A percentile compares a stretch with the other conserved stretches of the same genome.
Conservation (phyloP, 2,113 vertebrate genomes). For the Maccullochella peelii region DNA sequence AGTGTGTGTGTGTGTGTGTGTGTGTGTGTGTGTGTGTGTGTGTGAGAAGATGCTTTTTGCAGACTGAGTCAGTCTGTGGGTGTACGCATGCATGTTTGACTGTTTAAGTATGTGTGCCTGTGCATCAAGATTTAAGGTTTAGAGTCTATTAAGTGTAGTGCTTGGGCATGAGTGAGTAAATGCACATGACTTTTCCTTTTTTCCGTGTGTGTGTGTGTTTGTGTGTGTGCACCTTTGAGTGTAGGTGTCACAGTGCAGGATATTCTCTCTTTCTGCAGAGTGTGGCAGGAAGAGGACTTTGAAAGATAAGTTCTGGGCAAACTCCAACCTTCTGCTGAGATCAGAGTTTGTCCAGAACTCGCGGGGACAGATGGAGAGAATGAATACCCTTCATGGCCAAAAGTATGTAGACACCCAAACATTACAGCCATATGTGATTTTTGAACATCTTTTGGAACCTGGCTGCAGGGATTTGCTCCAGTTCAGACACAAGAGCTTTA, state of each 20-base stretch:
- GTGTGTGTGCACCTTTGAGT: neutral
- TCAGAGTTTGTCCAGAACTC: constrained; percentile 20
- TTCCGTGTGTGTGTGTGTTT: neutral
- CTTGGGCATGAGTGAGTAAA: constrained; percentile 10
- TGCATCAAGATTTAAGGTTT: constrained; percentile 18
- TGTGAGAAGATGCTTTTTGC: neutral
- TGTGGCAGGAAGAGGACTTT: constrained; percentile 41
- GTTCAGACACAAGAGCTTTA: neutral
- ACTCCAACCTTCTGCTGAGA: constrained; percentile 39
- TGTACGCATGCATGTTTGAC: constrained; percentile 1
- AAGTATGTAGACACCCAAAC: neutral
- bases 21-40: neutral
- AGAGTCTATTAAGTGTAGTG: neutral
- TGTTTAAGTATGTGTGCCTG: constrained; percentile 5
- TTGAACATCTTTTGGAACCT: neutral
- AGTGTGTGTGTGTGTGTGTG: neutral
- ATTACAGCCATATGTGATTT: neutral
- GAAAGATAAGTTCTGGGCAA: constrained; percentile 33
- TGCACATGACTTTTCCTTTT: neutral
- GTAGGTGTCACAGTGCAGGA: constrained; percentile 13
- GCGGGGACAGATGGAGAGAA: neutral
- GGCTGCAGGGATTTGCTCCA: neutral
- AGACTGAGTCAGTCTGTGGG: neutral
- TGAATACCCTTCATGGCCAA: neutral
- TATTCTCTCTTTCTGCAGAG: constrained; percentile 20